Conservation (phyloP, 2,797 vertebrate species). For the Petrocephalus sullivani region DNA sequence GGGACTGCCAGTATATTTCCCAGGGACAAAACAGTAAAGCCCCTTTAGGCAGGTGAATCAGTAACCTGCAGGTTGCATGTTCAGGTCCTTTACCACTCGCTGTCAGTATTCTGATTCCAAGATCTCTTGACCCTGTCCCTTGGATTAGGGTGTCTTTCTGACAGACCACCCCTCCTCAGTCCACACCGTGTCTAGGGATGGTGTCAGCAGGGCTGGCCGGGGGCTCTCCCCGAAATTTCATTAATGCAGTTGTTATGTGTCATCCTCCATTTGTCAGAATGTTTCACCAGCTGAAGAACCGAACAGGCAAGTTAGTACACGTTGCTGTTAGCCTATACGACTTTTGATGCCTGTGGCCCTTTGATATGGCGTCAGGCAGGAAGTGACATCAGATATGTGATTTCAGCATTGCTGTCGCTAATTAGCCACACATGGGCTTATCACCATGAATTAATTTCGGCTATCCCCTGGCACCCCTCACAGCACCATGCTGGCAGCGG, state of each 20-base stretch:
- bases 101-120: neutral
- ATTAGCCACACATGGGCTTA: neutral
- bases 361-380: neutral
- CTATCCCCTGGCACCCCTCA: constrained; percentile 41
- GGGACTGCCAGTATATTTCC: neutral
- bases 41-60: neutral
- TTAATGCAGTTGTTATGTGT: neutral
- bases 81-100: neutral
- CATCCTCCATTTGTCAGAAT: neutral
- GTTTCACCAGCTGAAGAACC: neutral
- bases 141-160: neutral
- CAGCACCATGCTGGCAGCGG: constrained; percentile 65
- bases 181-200: neutral
- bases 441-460: neutral
- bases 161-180: neutral
- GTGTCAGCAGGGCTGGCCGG: too few species aligned
- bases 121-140: neutral
- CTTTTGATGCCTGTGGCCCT: neutral
- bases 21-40: neutral
- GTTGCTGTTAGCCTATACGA: neutral
- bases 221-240: neutral
- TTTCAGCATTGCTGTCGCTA: neutral
- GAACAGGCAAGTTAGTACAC: neutral
- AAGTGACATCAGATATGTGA: neutral
- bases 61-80: neutral